Percentiles rank a stretch among this genome's conserved stretches.
phyloP scores from a whole-genome alignment of 2,797 vertebrate genomes.

The Clamator glandarius region DNA sequence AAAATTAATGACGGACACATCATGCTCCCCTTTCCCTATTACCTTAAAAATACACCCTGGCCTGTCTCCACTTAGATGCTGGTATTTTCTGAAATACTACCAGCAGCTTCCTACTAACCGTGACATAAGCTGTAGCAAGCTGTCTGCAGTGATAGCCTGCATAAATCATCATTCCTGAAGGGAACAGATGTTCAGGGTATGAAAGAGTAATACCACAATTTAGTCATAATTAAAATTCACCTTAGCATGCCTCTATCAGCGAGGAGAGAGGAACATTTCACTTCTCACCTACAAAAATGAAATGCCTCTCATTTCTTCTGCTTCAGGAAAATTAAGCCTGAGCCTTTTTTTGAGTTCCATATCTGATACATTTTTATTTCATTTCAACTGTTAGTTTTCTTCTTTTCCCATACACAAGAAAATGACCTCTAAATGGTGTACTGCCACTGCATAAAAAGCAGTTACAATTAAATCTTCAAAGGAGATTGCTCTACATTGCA shows the following conservation, averaged over 20 bases:
- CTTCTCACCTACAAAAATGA: constrained; percentile 74
- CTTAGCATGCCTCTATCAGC: constrained; percentile 84
- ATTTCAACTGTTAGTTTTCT: constrained; percentile 4
- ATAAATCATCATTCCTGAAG: constrained; percentile 92
- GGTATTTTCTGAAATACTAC: constrained; percentile 78
- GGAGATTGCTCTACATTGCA: neutral
- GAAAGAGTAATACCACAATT: constrained; percentile 91
- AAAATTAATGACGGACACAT: constrained; percentile 62
- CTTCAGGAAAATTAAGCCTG: constrained; percentile 62
- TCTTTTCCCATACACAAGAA: neutral
- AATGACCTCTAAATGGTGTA: constrained; percentile 42
- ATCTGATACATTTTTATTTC: constrained; percentile 18
- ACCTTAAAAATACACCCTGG: constrained; percentile 68
- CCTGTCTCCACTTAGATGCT: constrained; percentile 72
- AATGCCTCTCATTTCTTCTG: constrained; percentile 67
- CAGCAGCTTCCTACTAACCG: constrained; percentile 80
- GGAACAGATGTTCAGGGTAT: constrained; percentile 90
- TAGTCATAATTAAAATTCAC: constrained; percentile 94
- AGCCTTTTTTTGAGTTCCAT: constrained; percentile 25
- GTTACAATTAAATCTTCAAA: constrained; percentile 25
- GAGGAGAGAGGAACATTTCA: constrained; percentile 79
- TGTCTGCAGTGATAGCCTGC: constrained; percentile 88
- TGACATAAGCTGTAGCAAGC: constrained; percentile 89
- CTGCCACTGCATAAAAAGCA: neutral
- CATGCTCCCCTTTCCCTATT: constrained; percentile 8